Base-by-base conservation (phyloP, 2,797 vertebrate genomes). In the Tinamus major region DNA sequence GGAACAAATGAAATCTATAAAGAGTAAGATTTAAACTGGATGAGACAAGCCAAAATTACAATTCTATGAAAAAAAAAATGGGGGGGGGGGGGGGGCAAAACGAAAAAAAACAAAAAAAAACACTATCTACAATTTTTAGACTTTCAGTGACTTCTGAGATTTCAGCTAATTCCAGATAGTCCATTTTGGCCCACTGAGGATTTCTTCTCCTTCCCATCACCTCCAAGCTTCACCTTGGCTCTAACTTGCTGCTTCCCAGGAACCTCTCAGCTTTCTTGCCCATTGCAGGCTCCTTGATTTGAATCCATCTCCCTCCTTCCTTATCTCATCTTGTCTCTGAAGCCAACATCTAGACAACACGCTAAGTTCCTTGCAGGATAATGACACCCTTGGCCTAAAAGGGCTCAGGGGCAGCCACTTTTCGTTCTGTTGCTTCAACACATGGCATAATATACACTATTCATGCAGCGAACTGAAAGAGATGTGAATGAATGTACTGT, bases 161-260 rank as follows among this genome's bases (percentile, higher is more conserved):
- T 44, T 41, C 37, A 74, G 13, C 74, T 21, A 56, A 56, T 56
- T 56, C 31, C 31, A 59, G 2, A 17, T 6, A 41, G 46, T 14
- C 17, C 39, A 48, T 27, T 23, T 9, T 42, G 27, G 33, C 2
- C 9, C n/a, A 2, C 20, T 24, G 9, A 12, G 31, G 85, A 37
- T 53, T 1, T 12, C 24, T 59, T 29, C 53, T 76, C 39, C 31
- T 37, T 21, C 9, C 19, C 19, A 55, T 46, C 42, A 63, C 13
- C 37, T 62, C 27, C 0, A 0, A 79, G 33, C 10, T 61, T 53
- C 6, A 2, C 29, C 85, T 68, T 64, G 20, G 12, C n/a, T 31
- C 6, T n/a, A 39, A 33, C 18, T 20, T 58, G 55, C 10, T 56
- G 15, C 37, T 74, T 77, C 31, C 26, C 33, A 44, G 27, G 13